Percentiles rank a stretch among this genome's conserved stretches.
Conservation (phyloP, 2,888 invertebrate genomes). For the Zonitis immaculata region DNA sequence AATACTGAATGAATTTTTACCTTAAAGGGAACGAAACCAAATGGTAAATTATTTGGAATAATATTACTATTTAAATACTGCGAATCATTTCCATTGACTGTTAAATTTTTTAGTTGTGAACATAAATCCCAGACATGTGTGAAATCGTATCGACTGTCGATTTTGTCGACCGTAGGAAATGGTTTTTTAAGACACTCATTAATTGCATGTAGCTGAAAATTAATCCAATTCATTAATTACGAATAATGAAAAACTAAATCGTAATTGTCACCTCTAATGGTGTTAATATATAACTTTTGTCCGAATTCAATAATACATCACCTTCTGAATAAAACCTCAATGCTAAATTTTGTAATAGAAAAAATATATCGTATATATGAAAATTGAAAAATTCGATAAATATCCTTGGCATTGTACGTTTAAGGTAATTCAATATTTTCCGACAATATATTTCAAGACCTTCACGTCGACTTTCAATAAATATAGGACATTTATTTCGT, state of each 20-base stretch:
- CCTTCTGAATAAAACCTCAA: conserved; percentile 72
- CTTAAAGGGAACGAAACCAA: conserved; percentile 83
- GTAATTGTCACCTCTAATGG: conserved; percentile 82
- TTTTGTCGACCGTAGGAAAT: conserved; percentile 73
- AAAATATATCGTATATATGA: conserved; percentile 84
- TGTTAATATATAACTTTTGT: conserved; percentile 62
- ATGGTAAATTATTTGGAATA: conserved; percentile 69
- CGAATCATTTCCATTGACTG: conserved; percentile 62
- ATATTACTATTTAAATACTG: conserved; percentile 80
- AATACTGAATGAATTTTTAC: conserved; percentile 29
- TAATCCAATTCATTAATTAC: conserved; percentile 12
- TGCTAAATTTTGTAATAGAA: conserved; percentile 78
- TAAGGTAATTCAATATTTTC: conserved; percentile 69
- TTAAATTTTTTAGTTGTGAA: conserved; percentile 65
- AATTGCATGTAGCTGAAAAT: conserved; percentile 78
- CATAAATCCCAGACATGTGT: conserved; percentile 88
- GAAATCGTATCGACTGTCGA: conserved; percentile 79
- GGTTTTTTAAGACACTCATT: conserved; percentile 82
- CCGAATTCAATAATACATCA: conserved; percentile 59
- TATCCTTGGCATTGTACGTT: conserved; percentile 72
- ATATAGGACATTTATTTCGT: conserved; percentile 82
- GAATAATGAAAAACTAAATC: background rate
- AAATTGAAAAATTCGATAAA: conserved; percentile 84
- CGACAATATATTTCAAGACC: conserved; percentile 78
- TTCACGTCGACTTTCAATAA: conserved; percentile 76